Conservation (phyloP, 2,888 invertebrate genomes). For the Melitaea athalia region DNA sequence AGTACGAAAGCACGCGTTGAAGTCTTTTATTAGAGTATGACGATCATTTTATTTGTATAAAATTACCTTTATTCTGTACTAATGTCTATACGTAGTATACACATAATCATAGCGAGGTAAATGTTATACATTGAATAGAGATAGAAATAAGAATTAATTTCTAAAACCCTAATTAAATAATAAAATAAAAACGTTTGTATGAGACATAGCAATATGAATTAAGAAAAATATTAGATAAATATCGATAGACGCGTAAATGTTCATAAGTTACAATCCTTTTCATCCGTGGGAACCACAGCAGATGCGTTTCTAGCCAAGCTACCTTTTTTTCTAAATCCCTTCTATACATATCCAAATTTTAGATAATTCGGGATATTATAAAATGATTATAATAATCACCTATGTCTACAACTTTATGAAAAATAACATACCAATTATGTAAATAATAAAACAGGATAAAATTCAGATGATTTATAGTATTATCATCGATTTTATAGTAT, state of each 20-base stretch:
- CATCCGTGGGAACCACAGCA: conserved; percentile 74
- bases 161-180: no score
- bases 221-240: not conserved
- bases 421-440: not conserved
- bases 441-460: no score
- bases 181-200: not conserved
- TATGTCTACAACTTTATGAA: not conserved
- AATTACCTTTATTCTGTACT: no score
- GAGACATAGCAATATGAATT: not conserved
- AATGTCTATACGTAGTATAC: no score
- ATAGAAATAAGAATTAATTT: no score
- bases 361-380: conserved; percentile 15
- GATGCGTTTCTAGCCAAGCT: conserved; percentile 65
- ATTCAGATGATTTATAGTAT: no score
- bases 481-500: no score
- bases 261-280: conserved; percentile 66
- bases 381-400: not conserved
- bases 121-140: no score
- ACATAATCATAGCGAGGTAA: no score
- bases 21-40: conserved; percentile 50
- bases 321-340: conserved; percentile 66
- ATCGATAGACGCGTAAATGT: conserved; percentile 18
- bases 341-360: conserved; percentile 46
- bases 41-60: not conserved
- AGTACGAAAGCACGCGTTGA: conserved; percentile 45